Conservation (phyloP, 2,797 vertebrate species). For the Myripristis murdjan region DNA sequence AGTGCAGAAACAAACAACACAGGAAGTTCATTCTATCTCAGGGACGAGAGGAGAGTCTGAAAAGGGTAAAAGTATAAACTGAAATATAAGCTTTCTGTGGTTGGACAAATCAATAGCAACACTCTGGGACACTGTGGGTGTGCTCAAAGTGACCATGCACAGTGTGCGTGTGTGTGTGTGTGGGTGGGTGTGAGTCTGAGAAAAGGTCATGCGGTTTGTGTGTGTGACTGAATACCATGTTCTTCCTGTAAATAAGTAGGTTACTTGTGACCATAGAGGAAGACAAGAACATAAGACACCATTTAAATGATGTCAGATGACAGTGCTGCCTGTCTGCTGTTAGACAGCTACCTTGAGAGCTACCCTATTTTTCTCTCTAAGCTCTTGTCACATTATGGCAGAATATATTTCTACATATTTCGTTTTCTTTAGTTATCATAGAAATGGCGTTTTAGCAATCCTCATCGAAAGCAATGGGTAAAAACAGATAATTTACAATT, state of each 20-base stretch:
- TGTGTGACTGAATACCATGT: conserved; percentile 35
- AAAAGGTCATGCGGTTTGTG: conserved; percentile 30
- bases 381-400: conserved; percentile 16
- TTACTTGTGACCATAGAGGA: conserved; percentile 36
- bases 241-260: conserved; percentile 42
- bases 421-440: not conserved
- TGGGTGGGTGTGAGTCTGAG: conserved; percentile 28
- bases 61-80: conserved; percentile 20
- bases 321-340: conserved; percentile 17
- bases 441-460: not conserved
- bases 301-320: conserved; percentile 8
- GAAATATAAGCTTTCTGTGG: conserved; percentile 38
- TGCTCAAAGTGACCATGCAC: conserved; percentile 39
- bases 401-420: conserved; percentile 22
- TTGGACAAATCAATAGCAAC: conserved; percentile 50
- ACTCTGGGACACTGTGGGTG: conserved; percentile 23
- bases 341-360: conserved; percentile 38
- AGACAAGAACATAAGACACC: conserved; percentile 30
- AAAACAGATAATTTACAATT: no score
- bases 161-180: conserved; percentile 1
- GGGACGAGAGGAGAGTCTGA: conserved; percentile 23
- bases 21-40: not conserved
- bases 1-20: conserved; percentile 56
- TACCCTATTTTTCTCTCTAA: not conserved
- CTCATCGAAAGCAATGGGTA: not conserved